These are phyloP conservation scores for Passer montanus DNA, from an alignment of 2,113 vertebrate species.

Conservation along the genomic window DNA sequence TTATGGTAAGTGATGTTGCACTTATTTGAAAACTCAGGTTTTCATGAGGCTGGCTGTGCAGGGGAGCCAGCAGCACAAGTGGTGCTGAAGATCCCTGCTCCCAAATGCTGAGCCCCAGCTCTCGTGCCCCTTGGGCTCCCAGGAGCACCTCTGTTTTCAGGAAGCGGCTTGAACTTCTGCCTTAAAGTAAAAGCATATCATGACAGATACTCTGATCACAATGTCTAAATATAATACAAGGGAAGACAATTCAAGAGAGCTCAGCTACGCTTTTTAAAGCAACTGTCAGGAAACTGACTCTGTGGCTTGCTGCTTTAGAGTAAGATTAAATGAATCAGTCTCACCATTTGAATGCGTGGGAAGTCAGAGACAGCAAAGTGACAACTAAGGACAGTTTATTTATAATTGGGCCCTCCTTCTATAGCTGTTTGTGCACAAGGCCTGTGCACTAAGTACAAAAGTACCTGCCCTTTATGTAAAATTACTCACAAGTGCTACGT, in stretches of 20 bases:
- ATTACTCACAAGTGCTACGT: constrained; percentile 5
- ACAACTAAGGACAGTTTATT: constrained; percentile 41
- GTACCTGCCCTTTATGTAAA: constrained; percentile 20
- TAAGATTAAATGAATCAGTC: constrained; percentile 66
- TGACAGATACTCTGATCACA: constrained; percentile 28
- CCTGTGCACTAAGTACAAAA: background rate
- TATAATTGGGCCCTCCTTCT: constrained; percentile 43
- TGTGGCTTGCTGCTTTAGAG: constrained; percentile 45
- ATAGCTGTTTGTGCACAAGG: constrained; percentile 18
- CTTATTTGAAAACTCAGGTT: constrained; percentile 33
- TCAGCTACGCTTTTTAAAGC: constrained; percentile 25
- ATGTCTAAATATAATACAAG: constrained; percentile 49
- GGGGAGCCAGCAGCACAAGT: background rate
- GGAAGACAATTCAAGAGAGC: constrained; percentile 30
- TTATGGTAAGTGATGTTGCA: constrained; percentile 36
- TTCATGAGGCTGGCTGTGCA: background rate
- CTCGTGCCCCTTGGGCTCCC: accelerated
- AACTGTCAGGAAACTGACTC: constrained; percentile 50
- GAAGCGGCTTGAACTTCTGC: background rate
- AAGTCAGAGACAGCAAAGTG: constrained; percentile 61
- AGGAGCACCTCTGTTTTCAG: background rate
- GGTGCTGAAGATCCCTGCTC: background rate
- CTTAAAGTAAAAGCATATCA: constrained; percentile 18
- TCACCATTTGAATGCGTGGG: constrained; percentile 58
- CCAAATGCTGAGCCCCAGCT: background rate